Percentiles rank a stretch among this genome's conserved stretches.
Evolutionary conservation across 1,140 invertebrate genomes (phyloP).

Genomic region (Sipha flava): DNA sequence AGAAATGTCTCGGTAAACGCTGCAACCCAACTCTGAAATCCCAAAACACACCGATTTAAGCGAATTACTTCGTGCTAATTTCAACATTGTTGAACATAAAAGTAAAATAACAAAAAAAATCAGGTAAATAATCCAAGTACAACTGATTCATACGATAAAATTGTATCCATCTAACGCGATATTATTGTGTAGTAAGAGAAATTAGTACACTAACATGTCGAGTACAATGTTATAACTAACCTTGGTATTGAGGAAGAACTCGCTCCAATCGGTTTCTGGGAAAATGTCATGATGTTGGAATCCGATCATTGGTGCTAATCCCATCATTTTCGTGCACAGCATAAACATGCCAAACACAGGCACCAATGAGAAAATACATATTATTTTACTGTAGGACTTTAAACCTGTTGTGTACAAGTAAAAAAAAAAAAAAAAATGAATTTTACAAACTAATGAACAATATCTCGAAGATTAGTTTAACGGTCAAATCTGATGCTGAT

Average conservation of each 20-base stretch:
- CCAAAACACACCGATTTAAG: not conserved
- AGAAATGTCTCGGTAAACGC: constrained; percentile 80
- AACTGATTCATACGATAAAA: too few species aligned
- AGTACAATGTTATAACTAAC: too few species aligned
- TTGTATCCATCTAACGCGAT: too few species aligned
- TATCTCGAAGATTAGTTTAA: too few species aligned
- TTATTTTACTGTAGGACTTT: constrained; percentile 74
- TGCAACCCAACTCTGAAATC: constrained; percentile 68
- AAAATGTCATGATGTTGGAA: constrained; percentile 57
- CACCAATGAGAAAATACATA: constrained; percentile 62
- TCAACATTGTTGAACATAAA: too few species aligned
- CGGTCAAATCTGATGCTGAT: too few species aligned
- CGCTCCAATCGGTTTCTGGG: constrained; percentile 65
- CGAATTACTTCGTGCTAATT: too few species aligned
- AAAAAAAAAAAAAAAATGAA: constrained; percentile 22
- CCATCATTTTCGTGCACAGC: constrained; percentile 64
- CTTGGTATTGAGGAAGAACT: constrained; percentile 73
- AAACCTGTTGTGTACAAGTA: constrained; percentile 48
- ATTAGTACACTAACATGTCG: too few species aligned
- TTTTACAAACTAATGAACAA: too few species aligned
- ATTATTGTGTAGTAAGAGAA: too few species aligned
- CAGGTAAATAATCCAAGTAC: too few species aligned
- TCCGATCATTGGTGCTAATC: constrained; percentile 53
- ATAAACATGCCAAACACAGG: constrained; percentile 64
- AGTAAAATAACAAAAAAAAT: too few species aligned